Conservation (phyloP, 2,888 invertebrate genomes). For the Latheticus oryzae region DNA sequence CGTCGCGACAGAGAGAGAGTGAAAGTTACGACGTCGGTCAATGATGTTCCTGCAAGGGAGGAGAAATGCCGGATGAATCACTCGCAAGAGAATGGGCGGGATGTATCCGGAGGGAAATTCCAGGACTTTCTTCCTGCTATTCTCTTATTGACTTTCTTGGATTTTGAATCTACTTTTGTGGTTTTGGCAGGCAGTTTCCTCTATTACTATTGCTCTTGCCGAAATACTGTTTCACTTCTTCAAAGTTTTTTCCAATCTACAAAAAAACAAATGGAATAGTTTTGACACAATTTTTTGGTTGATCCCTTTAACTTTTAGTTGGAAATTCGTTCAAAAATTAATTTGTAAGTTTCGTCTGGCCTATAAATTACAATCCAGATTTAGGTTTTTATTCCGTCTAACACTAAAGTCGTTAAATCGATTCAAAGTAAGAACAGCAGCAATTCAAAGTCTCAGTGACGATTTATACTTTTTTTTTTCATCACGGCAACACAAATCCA, state of each 20-base stretch:
- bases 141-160: conserved; percentile 4
- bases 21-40: conserved; percentile 46
- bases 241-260: too few species aligned
- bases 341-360: too few species aligned
- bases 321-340: too few species aligned
- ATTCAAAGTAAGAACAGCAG: conserved; percentile 25
- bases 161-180: too few species aligned
- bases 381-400: conserved; percentile 38
- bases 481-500: conserved; percentile 6
- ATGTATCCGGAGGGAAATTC: conserved; percentile 10
- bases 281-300: too few species aligned
- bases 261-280: too few species aligned
- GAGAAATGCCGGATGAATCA: conserved; percentile 30
- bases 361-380: conserved; percentile 28
- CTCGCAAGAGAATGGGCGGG: conserved; percentile 6
- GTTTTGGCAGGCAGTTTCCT: too few species aligned
- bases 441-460: conserved; percentile 12
- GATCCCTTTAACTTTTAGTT: too few species aligned
- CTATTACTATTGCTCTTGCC: too few species aligned
- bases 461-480: conserved; percentile 21
- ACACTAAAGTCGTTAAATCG: conserved; percentile 33
- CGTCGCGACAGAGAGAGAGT: conserved; percentile 48
- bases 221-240: too few species aligned
- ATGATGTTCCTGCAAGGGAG: conserved; percentile 33
- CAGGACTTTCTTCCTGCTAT: too few species aligned